phyloP scores from a whole-genome alignment of 2,113 vertebrate genomes.

The Grammomys dolichurus region DNA sequence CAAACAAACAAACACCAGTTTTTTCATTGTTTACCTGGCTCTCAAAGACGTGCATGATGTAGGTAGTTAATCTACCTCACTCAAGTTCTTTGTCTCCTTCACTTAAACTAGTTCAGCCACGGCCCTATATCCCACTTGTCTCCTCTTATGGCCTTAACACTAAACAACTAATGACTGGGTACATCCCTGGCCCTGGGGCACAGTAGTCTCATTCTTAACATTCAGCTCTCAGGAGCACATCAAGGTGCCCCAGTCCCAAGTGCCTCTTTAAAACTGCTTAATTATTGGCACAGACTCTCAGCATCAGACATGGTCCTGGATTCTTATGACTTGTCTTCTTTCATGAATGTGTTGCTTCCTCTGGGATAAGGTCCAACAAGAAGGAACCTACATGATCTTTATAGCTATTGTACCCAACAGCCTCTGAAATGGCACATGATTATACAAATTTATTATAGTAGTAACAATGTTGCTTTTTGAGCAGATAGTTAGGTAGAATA shows the following conservation, averaged over 20 bases:
- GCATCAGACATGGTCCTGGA: background rate
- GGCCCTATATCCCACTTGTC: background rate
- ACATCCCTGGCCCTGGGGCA: background rate
- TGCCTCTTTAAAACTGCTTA: background rate
- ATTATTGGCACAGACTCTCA: background rate
- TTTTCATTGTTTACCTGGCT: background rate
- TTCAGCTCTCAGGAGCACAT: background rate
- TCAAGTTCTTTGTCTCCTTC: background rate
- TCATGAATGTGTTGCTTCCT: background rate
- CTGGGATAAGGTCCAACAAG: background rate
- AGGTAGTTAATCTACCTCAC: background rate
- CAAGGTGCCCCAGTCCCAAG: background rate
- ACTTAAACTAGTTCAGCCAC: background rate
- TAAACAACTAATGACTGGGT: background rate
- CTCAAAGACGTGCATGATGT: background rate
- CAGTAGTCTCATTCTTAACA: background rate
- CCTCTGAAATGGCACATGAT: background rate
- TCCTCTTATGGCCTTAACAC: background rate
- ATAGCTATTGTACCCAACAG: background rate
- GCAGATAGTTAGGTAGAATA: background rate
- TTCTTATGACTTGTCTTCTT: slow-evolving; percentile 2
- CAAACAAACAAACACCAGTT: background rate
- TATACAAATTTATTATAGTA: background rate
- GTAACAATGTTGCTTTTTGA: background rate
- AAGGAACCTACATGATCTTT: background rate